These are phyloP conservation scores for Xanthia icteritia DNA, from an alignment of 2,888 invertebrate species.

Conservation along the genomic window DNA sequence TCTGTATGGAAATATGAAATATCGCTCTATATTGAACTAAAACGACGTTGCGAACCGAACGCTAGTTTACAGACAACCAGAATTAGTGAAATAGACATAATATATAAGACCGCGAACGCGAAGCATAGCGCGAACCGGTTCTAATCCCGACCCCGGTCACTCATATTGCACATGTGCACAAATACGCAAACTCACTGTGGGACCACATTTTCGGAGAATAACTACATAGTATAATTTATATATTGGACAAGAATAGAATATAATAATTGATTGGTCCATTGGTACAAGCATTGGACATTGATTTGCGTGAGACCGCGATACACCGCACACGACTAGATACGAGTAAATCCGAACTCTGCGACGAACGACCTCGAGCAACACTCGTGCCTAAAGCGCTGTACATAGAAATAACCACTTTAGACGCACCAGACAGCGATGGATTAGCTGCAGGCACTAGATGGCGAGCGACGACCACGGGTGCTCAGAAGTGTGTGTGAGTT, in stretches of 20 bases:
- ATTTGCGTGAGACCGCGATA: background rate
- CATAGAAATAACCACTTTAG: constrained; percentile 1
- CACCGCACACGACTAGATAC: background rate
- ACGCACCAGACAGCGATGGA: constrained; percentile 7
- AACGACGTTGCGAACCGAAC: too few relatives aligned
- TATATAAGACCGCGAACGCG: too few relatives aligned
- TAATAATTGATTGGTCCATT: too few relatives aligned
- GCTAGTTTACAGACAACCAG: background rate
- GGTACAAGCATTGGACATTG: constrained; percentile 2
- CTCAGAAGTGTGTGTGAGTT: background rate
- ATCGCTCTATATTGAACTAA: too few relatives aligned
- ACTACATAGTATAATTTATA: background rate
- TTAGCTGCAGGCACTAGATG: background rate
- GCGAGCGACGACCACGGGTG: background rate
- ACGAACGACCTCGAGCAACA: background rate
- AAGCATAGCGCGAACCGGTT: background rate
- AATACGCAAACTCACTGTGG: background rate
- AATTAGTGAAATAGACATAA: background rate
- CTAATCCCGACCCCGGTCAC: background rate
- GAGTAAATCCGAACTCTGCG: background rate
- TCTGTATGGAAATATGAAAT: too few relatives aligned
- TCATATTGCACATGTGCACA: background rate
- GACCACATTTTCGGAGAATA: background rate
- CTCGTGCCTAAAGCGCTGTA: constrained; percentile 1
- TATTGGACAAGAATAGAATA: too few relatives aligned